Evolutionary conservation across 2,888 invertebrate species (phyloP), one percentile per base, ranked within the genome.

Genomic region (Rapana venosa): DNA sequence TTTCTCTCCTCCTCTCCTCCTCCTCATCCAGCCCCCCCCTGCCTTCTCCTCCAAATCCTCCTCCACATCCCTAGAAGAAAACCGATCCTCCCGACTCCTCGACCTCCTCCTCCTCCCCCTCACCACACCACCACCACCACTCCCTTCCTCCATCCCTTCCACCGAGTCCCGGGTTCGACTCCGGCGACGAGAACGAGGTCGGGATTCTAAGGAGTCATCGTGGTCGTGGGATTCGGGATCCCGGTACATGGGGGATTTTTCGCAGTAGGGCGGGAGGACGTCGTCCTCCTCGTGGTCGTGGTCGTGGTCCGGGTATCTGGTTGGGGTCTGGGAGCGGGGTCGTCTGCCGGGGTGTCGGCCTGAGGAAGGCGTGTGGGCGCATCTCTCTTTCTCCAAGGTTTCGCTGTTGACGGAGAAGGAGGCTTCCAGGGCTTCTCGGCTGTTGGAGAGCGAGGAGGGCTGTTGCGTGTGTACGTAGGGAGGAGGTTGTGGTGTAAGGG

Each of bases 261-360:
- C 88, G 56, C 17, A 17, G 88, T 88, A 88, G 30, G 88, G 79
- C 22, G 88, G 88, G 8, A 79, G 88, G 6, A 17, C 30, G 11
- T 88, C 87, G 13, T 87, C 87, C 17, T 87, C n/a, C n/a, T n/a
- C n/a, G n/a, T n/a, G n/a, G n/a, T n/a, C 32, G 5, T 87, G 77
- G 77, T 32, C 77, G 77, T 30, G 36, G 81, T 47, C 81, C 22
- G 47, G 81, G 81, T 32, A 15, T 30, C 58, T 26, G 79, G 88
- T 74, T 15, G 58, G 58, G 32, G 81, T 83, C 81, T 83, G 81
- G 13, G 81, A 83, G 22, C 81, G 36, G 30, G 83, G 61, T n/a
- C 81, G 32, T 35, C 87, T 20, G 61, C 88, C 88, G 13, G 88
- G 81, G n/a, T 61, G 1, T 15, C 83, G 81, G n/a, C 35, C 56